Evolutionary conservation across 2,797 vertebrate species (phyloP).

Genomic region (Pseudotriccus pelzelni): DNA sequence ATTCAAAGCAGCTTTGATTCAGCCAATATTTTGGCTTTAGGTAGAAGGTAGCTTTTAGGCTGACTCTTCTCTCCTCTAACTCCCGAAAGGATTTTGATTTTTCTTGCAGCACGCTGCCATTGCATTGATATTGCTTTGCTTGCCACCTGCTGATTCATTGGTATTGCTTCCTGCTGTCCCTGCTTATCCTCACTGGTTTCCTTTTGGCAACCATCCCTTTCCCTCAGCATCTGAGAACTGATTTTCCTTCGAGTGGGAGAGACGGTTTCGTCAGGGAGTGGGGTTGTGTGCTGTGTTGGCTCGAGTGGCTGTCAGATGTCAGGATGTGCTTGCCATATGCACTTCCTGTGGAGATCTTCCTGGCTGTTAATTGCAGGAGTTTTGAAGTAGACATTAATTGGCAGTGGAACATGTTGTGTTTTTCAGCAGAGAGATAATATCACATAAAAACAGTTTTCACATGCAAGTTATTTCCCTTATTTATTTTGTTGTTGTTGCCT

Average conservation of each 20-base stretch:
- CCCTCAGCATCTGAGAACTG: background rate
- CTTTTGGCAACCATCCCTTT: background rate
- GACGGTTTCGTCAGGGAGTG: fast-evolving
- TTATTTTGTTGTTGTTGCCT: background rate
- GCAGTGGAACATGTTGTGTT: background rate
- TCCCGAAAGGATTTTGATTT: background rate
- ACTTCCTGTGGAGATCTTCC: background rate
- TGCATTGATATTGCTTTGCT: background rate
- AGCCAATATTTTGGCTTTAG: background rate
- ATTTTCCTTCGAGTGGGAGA: background rate
- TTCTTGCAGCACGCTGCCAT: background rate
- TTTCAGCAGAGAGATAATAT: background rate
- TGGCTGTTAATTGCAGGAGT: background rate
- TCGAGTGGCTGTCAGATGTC: background rate
- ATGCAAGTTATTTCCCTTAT: background rate
- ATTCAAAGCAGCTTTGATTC: background rate
- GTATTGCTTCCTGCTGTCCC: background rate
- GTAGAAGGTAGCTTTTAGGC: background rate
- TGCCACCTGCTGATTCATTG: background rate
- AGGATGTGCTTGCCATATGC: background rate
- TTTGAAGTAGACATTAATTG: background rate
- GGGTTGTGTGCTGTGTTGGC: background rate
- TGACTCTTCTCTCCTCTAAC: background rate
- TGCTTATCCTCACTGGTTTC: background rate
- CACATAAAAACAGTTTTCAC: background rate